A percentile compares a stretch with the other conserved stretches of the same genome.
These are phyloP conservation scores for Periplaneta americana DNA, from an alignment of 1,140 invertebrate species.

Conservation along the genomic window DNA sequence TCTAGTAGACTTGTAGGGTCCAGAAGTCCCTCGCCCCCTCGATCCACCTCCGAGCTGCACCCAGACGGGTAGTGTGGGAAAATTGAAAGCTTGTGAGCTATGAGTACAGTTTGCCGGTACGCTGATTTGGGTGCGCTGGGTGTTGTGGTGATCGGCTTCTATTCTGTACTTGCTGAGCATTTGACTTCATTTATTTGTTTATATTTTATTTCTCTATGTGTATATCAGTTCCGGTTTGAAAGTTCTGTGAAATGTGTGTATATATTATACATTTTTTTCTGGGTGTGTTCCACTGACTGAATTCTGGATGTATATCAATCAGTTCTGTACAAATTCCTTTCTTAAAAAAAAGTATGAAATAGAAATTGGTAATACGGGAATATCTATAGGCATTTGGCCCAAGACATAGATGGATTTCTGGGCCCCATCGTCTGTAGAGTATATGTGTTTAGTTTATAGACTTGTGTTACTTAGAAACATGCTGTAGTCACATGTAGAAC, in stretches of 20 bases:
- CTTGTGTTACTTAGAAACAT: background rate
- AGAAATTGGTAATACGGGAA: background rate
- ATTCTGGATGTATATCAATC: background rate
- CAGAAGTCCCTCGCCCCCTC: background rate
- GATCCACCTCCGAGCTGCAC: background rate
- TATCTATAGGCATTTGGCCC: background rate
- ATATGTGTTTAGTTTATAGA: background rate
- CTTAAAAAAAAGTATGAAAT: background rate
- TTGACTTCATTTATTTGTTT: background rate
- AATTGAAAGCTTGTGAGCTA: too few relatives aligned
- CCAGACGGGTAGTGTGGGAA: background rate
- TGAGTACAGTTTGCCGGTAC: too few relatives aligned
- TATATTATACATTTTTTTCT: background rate
- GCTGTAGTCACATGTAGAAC: background rate
- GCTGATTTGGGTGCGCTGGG: background rate
- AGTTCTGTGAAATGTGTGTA: background rate
- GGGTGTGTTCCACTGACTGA: background rate
- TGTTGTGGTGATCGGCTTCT: background rate
- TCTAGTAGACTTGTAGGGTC: background rate
- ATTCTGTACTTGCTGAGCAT: background rate
- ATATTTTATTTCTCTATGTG: background rate
- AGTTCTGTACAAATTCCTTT: background rate
- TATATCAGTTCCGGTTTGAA: background rate
- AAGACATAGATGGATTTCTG: background rate
- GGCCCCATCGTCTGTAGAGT: background rate